Percentiles rank a stretch among this genome's conserved stretches.
Conservation (phyloP, 2,888 invertebrate species). For the Andrena fulva region DNA sequence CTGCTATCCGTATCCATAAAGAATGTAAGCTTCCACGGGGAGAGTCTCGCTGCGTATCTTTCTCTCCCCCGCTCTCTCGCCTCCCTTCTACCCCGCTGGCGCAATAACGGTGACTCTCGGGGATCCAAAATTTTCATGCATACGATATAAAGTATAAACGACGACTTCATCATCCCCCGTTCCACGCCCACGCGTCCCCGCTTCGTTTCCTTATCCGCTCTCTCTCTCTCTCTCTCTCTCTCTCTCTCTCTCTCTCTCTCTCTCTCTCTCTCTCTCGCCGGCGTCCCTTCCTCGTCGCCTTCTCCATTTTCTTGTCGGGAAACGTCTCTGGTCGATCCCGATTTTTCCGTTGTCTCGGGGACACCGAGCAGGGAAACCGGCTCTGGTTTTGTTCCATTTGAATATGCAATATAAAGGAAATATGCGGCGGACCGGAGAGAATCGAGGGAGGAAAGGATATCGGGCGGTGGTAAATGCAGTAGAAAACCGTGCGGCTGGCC, state of each 20-base stretch:
- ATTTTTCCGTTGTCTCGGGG: constrained; percentile 7
- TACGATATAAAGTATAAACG: constrained; percentile 75
- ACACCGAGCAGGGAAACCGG: neutral
- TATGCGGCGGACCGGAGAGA: constrained; percentile 13
- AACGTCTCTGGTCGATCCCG: constrained; percentile 17
- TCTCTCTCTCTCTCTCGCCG: too few species aligned
- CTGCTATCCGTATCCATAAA: constrained; percentile 78
- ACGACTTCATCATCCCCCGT: constrained; percentile 68
- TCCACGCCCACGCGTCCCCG: neutral
- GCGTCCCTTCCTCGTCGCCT: too few species aligned
- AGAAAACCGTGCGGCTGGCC: constrained; percentile 48
- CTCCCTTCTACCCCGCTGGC: constrained; percentile 25
- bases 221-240: too few species aligned
- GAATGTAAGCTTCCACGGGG: constrained; percentile 72
- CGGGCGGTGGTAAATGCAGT: constrained; percentile 52
- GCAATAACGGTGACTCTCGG: constrained; percentile 72
- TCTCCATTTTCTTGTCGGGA: too few species aligned
- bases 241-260: too few species aligned
- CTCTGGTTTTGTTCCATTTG: constrained; percentile 49
- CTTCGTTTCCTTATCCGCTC: constrained; percentile 16
- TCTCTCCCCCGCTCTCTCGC: too few species aligned
- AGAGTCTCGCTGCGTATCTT: constrained; percentile 40
- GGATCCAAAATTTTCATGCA: constrained; percentile 75
- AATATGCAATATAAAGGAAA: constrained; percentile 52
- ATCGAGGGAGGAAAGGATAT: constrained; percentile 46